Conservation (phyloP, 2,113 vertebrate species). For the Mohoua ochrocephala region DNA sequence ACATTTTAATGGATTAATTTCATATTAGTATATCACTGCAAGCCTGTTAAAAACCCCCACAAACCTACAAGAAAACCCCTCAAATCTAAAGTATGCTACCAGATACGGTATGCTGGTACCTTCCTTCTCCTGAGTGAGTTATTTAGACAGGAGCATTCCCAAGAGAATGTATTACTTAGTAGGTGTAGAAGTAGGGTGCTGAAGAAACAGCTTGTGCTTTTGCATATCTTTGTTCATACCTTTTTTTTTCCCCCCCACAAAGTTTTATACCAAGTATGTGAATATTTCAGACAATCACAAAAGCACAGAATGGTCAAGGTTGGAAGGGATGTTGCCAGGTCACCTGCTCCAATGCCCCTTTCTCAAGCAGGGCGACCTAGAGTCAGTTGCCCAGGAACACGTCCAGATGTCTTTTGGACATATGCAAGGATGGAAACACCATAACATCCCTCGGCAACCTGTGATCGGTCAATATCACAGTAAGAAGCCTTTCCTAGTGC, state of each 20-base stretch:
- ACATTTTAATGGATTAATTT: neutral
- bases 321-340: neutral
- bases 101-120: neutral
- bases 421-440: neutral
- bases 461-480: neutral
- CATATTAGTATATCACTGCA: neutral
- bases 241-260: neutral
- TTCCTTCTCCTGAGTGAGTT: neutral
- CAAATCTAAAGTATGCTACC: neutral
- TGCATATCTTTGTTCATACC: neutral
- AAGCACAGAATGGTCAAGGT: neutral
- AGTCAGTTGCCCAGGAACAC: neutral
- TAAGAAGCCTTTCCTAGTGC: neutral
- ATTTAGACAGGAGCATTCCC: neutral
- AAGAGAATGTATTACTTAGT: neutral
- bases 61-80: neutral
- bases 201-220: neutral
- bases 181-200: neutral
- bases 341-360: fast-evolving
- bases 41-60: neutral
- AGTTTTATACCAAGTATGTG: neutral
- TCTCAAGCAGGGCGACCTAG: neutral
- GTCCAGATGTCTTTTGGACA: neutral
- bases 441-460: neutral
- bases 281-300: neutral